These are phyloP conservation scores for Tiliacea citrago DNA, from an alignment of 2,888 invertebrate genomes.

Conservation along the genomic window DNA sequence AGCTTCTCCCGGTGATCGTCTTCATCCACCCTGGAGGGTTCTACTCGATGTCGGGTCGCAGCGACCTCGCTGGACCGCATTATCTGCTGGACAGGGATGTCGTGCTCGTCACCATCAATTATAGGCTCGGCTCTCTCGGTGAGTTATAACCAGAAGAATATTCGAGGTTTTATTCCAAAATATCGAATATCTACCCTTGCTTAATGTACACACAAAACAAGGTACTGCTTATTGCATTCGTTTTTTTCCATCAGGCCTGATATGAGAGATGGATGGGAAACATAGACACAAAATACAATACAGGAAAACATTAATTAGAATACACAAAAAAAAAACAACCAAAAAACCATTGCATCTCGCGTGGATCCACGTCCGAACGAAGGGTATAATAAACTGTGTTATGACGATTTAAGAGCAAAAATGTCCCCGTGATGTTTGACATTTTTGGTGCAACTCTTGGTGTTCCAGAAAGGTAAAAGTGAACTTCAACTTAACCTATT, in stretches of 20 bases:
- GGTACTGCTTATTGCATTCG: background rate
- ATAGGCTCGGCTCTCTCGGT: conserved; percentile 89
- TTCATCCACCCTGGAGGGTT: conserved; percentile 93
- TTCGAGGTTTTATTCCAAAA: background rate
- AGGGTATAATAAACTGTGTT: background rate
- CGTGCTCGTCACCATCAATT: conserved; percentile 92
- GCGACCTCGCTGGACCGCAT: conserved; percentile 89
- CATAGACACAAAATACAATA: background rate
- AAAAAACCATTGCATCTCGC: background rate
- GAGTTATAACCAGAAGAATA: background rate
- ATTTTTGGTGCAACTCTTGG: too few relatives aligned
- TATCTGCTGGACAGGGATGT: conserved; percentile 92
- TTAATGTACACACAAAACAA: too few relatives aligned
- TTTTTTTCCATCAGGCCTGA: background rate
- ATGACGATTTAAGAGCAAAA: background rate
- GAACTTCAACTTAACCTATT: background rate
- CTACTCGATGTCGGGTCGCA: conserved; percentile 91
- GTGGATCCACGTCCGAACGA: too few relatives aligned
- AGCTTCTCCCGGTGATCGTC: conserved; percentile 91
- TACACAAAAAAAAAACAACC: too few relatives aligned
- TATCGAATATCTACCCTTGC: background rate
- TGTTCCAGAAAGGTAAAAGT: too few relatives aligned
- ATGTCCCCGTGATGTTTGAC: background rate
- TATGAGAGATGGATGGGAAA: background rate
- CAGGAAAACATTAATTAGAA: too few relatives aligned